Base-by-base conservation (phyloP, 1,140 invertebrate genomes). In the Capitella teleta region DNA sequence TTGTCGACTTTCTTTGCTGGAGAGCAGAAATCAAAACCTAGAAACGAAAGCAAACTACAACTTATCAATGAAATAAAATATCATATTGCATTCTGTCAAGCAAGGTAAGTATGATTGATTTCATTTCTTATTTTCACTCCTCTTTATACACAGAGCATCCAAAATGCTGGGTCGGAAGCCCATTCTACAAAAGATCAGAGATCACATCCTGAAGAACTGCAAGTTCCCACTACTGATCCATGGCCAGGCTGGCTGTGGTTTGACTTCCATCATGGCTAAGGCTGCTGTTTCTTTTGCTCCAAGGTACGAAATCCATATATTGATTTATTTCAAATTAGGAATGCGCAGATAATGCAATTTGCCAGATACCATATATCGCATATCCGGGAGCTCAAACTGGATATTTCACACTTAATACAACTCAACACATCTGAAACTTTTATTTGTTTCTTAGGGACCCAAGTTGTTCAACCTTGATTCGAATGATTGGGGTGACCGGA, bases 241-340 rank as follows among this genome's bases (percentile, higher is more conserved):
- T 52, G 87, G 86, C 0, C 78, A 80, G 26, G 75, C 79, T 10
- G 87, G 86, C 18, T 83, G 82, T 67, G 87, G 87, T 1, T 88
- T 88, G 69, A 85, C 82, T 2, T 82, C 83, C 4, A 68, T 88
- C 4, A 71, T 86, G 5, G 82, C 84, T 2, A 78, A 83, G 57
- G 78, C 82, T 3, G 79, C 79, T 40, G 21, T 16, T 79, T 79
- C 1, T 80, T 3, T 40, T 8, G 24, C 28, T 25, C n/a, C 42
- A 28, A 19, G 5, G 6, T 44, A 5, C 2, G 8, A 5, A 3
- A 14, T 19, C 16, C 25, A 3, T 19, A 43, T 24, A 12, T 43
- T 43, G 3, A 14, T 43, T 43, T 24, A 24, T 5, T 43, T 16
- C n/a, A 5, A 43, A 5, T 5, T 23, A 24, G 18, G 41, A 21